A percentile compares a stretch with the other conserved stretches of the same genome.
Evolutionary conservation across 2,113 vertebrate genomes (phyloP).

Genomic region (Callipepla squamata): DNA sequence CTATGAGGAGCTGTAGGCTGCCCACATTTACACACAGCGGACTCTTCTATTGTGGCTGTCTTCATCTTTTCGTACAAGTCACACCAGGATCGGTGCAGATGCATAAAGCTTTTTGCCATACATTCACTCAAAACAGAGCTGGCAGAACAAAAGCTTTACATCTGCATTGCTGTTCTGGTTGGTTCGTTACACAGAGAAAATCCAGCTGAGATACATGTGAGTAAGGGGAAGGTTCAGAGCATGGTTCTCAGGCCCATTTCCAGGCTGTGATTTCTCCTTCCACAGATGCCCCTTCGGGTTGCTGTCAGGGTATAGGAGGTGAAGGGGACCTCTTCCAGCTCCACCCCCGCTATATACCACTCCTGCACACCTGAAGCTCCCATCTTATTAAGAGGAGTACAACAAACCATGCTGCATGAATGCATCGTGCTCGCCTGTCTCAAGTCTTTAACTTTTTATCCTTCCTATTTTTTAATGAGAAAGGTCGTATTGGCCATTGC

Average conservation of each 20-base stretch:
- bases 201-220: neutral
- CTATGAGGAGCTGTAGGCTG: slow-evolving; percentile 92
- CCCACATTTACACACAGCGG: neutral
- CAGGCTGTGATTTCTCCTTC: neutral
- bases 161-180: slow-evolving; percentile 40
- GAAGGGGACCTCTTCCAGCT: neutral
- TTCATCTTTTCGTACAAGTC: neutral
- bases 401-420: slow-evolving; percentile 46
- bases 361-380: slow-evolving; percentile 42
- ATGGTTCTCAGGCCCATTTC: neutral
- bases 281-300: neutral
- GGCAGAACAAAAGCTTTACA: slow-evolving; percentile 55
- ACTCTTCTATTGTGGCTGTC: neutral
- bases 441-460: slow-evolving; percentile 32
- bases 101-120: slow-evolving; percentile 6
- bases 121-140: neutral
- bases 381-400: slow-evolving; percentile 36
- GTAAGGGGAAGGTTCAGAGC: neutral
- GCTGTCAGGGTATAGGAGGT: neutral
- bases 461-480: slow-evolving; percentile 57
- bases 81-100: slow-evolving; percentile 14
- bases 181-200: neutral
- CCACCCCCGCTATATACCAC: neutral
- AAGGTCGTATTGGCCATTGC: slow-evolving; percentile 18
- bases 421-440: slow-evolving; percentile 17